phyloP scores from a whole-genome alignment of 2,797 vertebrate species.

The Sebastes oblongus region DNA sequence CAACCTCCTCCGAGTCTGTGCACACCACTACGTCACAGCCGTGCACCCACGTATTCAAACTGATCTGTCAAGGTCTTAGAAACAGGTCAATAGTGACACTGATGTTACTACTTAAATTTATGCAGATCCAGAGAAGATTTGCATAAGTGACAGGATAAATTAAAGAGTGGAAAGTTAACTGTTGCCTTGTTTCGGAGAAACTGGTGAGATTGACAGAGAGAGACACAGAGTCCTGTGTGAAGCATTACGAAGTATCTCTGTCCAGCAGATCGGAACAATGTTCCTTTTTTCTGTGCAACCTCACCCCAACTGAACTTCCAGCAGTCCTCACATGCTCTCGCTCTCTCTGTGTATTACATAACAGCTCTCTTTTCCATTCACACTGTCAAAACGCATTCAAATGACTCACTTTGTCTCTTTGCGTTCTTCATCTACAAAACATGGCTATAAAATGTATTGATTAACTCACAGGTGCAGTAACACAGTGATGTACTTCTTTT shows the following conservation, averaged over 20 bases:
- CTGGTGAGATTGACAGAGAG: background rate
- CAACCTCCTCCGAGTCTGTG: background rate
- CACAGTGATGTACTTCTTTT: background rate
- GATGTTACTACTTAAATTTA: background rate
- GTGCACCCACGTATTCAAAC: background rate
- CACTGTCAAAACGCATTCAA: slow-evolving; percentile 7
- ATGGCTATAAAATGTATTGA: background rate
- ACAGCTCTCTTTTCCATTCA: slow-evolving; percentile 42
- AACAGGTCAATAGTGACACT: background rate
- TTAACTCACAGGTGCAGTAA: background rate
- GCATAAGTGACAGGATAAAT: background rate
- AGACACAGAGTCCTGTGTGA: slow-evolving; percentile 14
- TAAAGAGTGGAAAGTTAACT: background rate
- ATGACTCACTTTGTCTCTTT: background rate
- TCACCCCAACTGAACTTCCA: slow-evolving; percentile 61
- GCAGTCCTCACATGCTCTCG: slow-evolving; percentile 54
- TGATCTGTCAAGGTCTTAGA: background rate
- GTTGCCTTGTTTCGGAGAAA: slow-evolving; percentile 15
- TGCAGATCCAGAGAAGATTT: background rate
- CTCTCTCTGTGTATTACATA: slow-evolving; percentile 39
- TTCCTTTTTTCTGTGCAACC: slow-evolving; percentile 51
- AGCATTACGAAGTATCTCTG: slow-evolving; percentile 43
- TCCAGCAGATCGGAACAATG: slow-evolving; percentile 54
- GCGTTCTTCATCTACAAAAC: background rate
- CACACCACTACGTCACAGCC: background rate